Base-by-base conservation (phyloP, 1,140 invertebrate species). In the Drosophila biarmipes region DNA sequence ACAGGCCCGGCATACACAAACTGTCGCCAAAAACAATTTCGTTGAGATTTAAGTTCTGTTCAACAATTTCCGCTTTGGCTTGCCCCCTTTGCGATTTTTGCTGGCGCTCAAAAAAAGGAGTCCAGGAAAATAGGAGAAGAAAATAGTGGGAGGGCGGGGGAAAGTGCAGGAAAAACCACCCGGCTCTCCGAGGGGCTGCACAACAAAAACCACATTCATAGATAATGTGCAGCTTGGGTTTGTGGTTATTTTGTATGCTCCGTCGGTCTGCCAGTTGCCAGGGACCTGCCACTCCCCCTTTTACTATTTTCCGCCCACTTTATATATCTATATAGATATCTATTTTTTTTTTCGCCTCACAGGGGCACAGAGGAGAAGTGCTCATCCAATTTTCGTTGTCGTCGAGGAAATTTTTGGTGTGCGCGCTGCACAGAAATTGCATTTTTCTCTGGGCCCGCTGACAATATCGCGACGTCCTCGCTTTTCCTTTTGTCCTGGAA, bases 21-120 rank as follows among this genome's bases (percentile, higher is more conserved):
- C 78, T 87, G 82, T 86, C 82, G 82, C 82, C 82, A 87, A 87
- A 86, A 87, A 87, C 82, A 87, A 86, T 86, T 86, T 86, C 82
- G 82, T 71, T 78, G 64, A 87, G 82, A 81, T 86, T 86, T 87
- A 87, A 87, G 82, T 82, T 86, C 84, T 86, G 74, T 82, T 86
- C 48, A 81, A 87, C 82, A 87, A 86, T 81, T 81, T 86, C 82
- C 82, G 74, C 51, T 81, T 55, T 71, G 55, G 58, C 71, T 62
- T 66, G 51, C 37, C 57, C 34, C 40, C 15, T 46, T 49, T 46
- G 19, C 61, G 53, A 55, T 53, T 51, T 56, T 72, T 64, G 62
- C 43, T 64, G n/a, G 52, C 43, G 17, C 29, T 38, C 43, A 12
- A 59, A 51, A 46, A 69, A 53, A 48, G 54, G 45, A 45, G 38